These are phyloP conservation scores for Lepidochitona cinerea DNA, from an alignment of 2,888 invertebrate species.

Conservation along the genomic window DNA sequence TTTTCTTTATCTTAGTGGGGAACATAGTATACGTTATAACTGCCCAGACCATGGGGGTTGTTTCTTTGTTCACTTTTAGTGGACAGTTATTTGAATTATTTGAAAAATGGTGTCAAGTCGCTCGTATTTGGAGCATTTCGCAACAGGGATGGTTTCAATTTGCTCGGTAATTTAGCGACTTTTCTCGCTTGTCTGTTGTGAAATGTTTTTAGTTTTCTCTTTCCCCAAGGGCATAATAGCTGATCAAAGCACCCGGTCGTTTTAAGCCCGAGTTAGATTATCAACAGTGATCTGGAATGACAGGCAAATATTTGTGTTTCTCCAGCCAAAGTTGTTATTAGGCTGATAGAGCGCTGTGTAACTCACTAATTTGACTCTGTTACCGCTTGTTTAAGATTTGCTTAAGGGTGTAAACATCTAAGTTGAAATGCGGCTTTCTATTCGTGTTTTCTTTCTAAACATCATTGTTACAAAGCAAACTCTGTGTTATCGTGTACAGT, in stretches of 20 bases:
- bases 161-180: background rate
- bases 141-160: background rate
- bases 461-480: no score
- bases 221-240: background rate
- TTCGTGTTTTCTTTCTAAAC: constrained; percentile 1
- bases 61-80: no score
- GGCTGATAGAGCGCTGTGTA: background rate
- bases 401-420: constrained; percentile 2
- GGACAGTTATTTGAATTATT: background rate
- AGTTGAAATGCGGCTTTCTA: constrained; percentile 1
- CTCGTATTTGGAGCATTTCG: background rate
- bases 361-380: background rate
- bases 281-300: background rate
- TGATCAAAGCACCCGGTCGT: background rate
- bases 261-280: background rate
- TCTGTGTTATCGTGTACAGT: no score
- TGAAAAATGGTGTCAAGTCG: background rate
- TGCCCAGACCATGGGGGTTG: no score
- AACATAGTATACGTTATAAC: no score
- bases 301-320: background rate
- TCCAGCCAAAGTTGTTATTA: background rate
- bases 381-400: background rate
- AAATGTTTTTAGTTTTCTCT: background rate
- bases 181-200: background rate
- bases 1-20: no score